Percentiles rank a stretch among this genome's conserved stretches.
Conservation (phyloP, 1,140 invertebrate genomes). For the Lasaia peninsularis region DNA sequence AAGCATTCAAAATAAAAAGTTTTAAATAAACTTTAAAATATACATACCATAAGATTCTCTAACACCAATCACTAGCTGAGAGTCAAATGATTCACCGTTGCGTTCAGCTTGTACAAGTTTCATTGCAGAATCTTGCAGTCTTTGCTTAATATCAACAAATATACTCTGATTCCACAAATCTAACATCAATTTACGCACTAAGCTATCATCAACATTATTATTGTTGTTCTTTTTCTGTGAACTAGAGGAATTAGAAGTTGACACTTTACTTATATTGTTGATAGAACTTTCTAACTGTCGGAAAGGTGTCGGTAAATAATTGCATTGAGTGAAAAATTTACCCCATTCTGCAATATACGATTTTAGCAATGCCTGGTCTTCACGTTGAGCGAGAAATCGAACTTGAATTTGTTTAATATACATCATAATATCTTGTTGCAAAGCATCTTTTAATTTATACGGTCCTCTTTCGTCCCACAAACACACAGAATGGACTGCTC, state of each 20-base stretch:
- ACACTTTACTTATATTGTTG: slow-evolving; percentile 66
- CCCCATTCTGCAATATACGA: slow-evolving; percentile 98
- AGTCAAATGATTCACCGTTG: slow-evolving; percentile 98
- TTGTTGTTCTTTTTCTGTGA: slow-evolving; percentile 83
- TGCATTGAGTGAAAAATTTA: slow-evolving; percentile 98
- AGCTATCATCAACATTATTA: slow-evolving; percentile 91
- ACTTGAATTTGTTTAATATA: slow-evolving; percentile 96
- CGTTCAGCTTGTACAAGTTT: slow-evolving; percentile 96
- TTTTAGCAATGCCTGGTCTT: slow-evolving; percentile 96
- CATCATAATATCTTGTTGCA: slow-evolving; percentile 95
- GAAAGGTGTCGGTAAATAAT: slow-evolving; percentile 97
- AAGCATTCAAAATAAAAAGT: slow-evolving; percentile 19
- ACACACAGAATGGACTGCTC: slow-evolving; percentile 95
- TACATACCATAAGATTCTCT: slow-evolving; percentile 93
- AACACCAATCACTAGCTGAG: slow-evolving; percentile 97
- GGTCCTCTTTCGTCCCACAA: slow-evolving; percentile 98
- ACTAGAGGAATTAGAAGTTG: slow-evolving; percentile 64
- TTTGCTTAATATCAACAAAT: slow-evolving; percentile 96
- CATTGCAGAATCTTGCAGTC: slow-evolving; percentile 97
- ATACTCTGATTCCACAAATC: slow-evolving; percentile 99
- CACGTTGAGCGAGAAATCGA: slow-evolving; percentile 91
- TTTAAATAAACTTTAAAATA: slow-evolving; percentile 16
- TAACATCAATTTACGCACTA: slow-evolving; percentile 96
- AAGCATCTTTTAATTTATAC: slow-evolving; percentile 87
- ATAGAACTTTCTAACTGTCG: slow-evolving; percentile 92